Evolutionary conservation across 2,797 vertebrate species (phyloP), one percentile per base, ranked within the genome.

Genomic region (Periophthalmus magnuspinnatus): DNA sequence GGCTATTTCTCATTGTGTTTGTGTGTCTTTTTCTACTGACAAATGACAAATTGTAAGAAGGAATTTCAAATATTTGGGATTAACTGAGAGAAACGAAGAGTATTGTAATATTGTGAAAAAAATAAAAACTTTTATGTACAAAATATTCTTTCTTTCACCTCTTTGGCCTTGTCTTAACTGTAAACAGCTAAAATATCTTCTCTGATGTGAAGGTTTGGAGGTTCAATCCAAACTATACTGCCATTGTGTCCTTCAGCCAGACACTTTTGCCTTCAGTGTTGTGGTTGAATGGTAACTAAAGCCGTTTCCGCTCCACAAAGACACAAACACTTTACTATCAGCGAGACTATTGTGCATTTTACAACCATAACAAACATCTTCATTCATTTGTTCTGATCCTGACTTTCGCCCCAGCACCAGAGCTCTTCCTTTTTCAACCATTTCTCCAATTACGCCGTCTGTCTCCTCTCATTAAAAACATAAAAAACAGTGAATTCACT

Each of bases 381-480:
- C 8, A 66, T 24, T 14, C 13, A 8, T 19, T 33, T 41, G 41
- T 34, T 54, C 22, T 68, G 5, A 34, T 59, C 16, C 56, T 64
- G 50, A 70, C 48, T 62, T 59, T 54, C 34, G 21, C 8, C 34
- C 19, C 54, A 3, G 17, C 52, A 2, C 21, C 21, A 5, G 22
- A 24, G 22, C 5, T 38, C 41, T 16, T 24, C 38, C 36, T 69
- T 70, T 69, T 70, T 36, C 55, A 24, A 62, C 33, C 54, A 32
- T 66, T 60, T 67, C 59, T 57, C 33, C 56, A 48, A 16, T 68
- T 52, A 50, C 62, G 13, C 6, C 28, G n/a, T n/a, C 8, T n/a
- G 45, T 65, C 45, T 65, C 48, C 45, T 28, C 34, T 64, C 21
- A 70, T 78, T 65, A 70, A 41, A 67, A 22, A 6, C 1, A 10